Percentiles rank a stretch among this genome's conserved stretches.
phyloP scores from a whole-genome alignment of 64 coral and sea anemone genomes.

The Montipora foliosa region DNA sequence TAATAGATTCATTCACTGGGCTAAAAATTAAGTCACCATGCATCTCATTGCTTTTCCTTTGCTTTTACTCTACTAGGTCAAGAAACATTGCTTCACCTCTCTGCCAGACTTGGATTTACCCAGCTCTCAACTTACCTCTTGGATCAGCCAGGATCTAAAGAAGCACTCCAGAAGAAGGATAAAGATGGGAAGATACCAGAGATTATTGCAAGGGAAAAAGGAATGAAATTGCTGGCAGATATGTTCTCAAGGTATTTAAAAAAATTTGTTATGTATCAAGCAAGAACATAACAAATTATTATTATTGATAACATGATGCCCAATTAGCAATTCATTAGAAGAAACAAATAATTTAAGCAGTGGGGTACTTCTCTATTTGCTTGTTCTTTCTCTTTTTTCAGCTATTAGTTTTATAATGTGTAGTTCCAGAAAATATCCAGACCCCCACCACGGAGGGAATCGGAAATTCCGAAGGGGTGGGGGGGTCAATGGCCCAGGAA shows the following conservation, averaged over 20 bases:
- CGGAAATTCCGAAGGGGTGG: no score
- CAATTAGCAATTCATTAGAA: no score
- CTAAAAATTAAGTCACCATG: neutral
- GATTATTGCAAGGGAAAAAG: slow-evolving; percentile 83
- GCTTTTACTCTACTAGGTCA: slow-evolving; percentile 36
- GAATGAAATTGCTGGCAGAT: slow-evolving; percentile 70
- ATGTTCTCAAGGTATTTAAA: slow-evolving; percentile 67
- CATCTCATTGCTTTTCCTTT: neutral
- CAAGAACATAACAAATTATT: neutral
- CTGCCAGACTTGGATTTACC: slow-evolving; percentile 80
- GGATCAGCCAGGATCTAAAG: slow-evolving; percentile 79
- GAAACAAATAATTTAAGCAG: no score
- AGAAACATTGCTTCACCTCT: slow-evolving; percentile 91
- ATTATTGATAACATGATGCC: neutral
- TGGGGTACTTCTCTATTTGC: no score
- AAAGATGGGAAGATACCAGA: slow-evolving; percentile 76
- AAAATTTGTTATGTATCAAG: neutral
- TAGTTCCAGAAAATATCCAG: no score
- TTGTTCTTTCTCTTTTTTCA: no score
- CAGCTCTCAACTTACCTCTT: slow-evolving; percentile 83
- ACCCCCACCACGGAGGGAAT: no score
- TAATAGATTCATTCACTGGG: no score
- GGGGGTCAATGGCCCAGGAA: no score
- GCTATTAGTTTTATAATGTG: no score
- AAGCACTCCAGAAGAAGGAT: slow-evolving; percentile 71